Base-by-base conservation (phyloP, 2,888 invertebrate genomes). In the Tetragonula carbonaria region DNA sequence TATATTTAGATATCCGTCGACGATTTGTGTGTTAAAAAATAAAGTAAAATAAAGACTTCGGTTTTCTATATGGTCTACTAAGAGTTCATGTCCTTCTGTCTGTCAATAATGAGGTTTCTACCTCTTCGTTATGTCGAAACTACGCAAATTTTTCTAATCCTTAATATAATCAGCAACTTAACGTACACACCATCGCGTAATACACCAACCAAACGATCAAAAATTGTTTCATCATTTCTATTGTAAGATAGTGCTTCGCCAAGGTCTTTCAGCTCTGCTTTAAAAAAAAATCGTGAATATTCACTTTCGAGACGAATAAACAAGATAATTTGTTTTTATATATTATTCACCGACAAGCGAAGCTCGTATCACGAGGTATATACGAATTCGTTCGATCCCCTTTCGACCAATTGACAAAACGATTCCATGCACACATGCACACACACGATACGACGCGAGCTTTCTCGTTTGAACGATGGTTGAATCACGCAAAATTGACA, bases 401-500 rank as follows among this genome's bases (percentile, higher is more conserved):
- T 45, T 8, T 45, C 45, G 45, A 1, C 11, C 8, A 45, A 8
- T 45, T 45, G 68, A 68, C 50, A 14, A n/a, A 50, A 23, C 51
- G 51, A 68, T 68, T 68, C 51, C 33, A 53, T 23, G 51, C 67
- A 59, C 57, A n/a, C 55, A 33, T 45, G 2, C 45, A 45, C 45
- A 21, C 11, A 18, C 57, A n/a, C 55, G 55, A 65, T n/a, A 50
- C 21, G 14, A 8, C 21, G 28, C 33, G 74, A 38, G 59, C 53
- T 1, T 23, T 8, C 11, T 45, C 55, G 45, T n/a, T 65, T 28
- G 5, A 45, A 72, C 72, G 72, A 59, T 4, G n/a, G 2, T 51
- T 4, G 33, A 53, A 63, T 16, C 62, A 74, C 74, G 51, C 21
- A 63, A 33, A 45, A 51, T 63, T 51, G 21, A 33, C 73, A 53